phyloP scores from a whole-genome alignment of 2,113 vertebrate genomes.

The Anser brachyrhynchus region DNA sequence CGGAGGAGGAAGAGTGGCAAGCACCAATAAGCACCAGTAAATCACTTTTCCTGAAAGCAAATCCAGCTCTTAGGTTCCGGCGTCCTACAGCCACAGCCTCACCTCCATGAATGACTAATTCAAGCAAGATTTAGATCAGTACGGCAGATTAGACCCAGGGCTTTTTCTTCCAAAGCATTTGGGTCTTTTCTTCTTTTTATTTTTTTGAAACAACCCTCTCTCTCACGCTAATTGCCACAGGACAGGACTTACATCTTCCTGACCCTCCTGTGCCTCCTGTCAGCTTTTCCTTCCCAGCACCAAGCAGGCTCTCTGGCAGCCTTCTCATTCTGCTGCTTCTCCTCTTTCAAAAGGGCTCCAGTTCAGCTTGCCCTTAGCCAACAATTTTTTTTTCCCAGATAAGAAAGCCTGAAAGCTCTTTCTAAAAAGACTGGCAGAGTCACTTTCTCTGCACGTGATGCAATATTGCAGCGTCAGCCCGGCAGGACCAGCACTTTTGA shows the following conservation, averaged over 20 bases:
- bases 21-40: background rate
- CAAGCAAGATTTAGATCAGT: background rate
- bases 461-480: background rate
- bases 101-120: background rate
- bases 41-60: background rate
- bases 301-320: background rate
- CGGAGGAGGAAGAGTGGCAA: background rate
- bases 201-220: background rate
- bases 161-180: background rate
- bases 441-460: accelerated
- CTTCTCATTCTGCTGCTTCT: background rate
- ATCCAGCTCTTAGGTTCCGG: background rate
- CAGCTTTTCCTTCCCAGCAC: background rate
- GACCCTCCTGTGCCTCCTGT: background rate
- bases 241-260: background rate
- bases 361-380: background rate
- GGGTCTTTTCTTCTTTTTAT: background rate
- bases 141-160: background rate
- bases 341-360: background rate
- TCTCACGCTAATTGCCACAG: background rate
- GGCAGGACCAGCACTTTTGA: accelerated
- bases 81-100: background rate
- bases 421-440: background rate
- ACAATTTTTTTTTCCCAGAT: background rate
- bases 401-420: background rate